Base-by-base conservation (phyloP, 2,113 vertebrate genomes). In the Thoracochromis brauschi region DNA sequence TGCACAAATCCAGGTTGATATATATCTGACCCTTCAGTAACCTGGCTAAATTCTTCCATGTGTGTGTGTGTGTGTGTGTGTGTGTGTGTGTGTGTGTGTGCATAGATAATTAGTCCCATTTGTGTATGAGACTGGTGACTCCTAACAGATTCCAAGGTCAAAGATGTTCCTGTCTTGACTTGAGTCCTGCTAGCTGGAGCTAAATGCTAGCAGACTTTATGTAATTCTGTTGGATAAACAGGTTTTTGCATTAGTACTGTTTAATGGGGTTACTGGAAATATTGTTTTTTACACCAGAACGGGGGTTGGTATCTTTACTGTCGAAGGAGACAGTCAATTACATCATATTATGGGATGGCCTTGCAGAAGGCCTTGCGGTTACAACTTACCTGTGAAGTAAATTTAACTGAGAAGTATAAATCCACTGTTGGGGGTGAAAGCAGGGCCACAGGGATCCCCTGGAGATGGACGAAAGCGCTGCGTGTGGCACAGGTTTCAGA, bases 121-220 rank as follows among this genome's bases (percentile, higher is more conserved):
- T 93, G 92, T 87, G 82, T 4, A 47, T 82, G 60, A 45, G 82
- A 89, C 82, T 84, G 85, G 71, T 91, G 92, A 91, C 88, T 86
- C 83, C 75, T 49, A 86, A 90, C 85, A 82, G 80, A 85, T 65
- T 82, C 87, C 93, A 94, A 94, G 94, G 94, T 95, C 93, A 95
- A 92, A 92, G 65, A 91, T 60, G 83, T 45, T 55, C 40, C 80
- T 78, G 78, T 57, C 45, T 87, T 79, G 54, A 90, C 89, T 87
- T 11, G 42, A 45, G 85, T 10, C 68, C 49, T 40, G 42, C 42
- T 71, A 29, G 33, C 87, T 85, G 83, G 54, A 80, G 82, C 73
- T 40, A 14, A 55, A 88, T 75, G 55, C 78, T 85, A 78, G 9
- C 38, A 79, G 71, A 60, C 71, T 26, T 31, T 10, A 58, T 47